Evolutionary conservation across 2,888 invertebrate species (phyloP), one percentile per base, ranked within the genome.

Genomic region (Macrophya annulata): DNA sequence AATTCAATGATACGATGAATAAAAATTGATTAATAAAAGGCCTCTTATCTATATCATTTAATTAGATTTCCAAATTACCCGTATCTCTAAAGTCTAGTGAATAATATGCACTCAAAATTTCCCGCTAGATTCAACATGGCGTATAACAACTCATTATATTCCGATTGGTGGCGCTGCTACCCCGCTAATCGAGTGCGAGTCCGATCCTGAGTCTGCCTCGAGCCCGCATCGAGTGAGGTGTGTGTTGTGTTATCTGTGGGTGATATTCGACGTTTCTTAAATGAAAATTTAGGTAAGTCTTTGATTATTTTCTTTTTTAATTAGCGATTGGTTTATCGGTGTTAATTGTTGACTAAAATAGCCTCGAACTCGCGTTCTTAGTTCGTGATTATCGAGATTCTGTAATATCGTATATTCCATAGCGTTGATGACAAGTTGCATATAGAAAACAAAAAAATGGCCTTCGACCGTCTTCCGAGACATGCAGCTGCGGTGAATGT

Each of bases 131-230:
- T 40, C 40, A 31, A 40, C 62, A 62, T 62, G 62, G 71, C 71
- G 71, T 9, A 37, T 12, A 62, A 62, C 25, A 25, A 62, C 25
- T 21, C 12, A 62, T 62, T 55, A 55, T 21, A 62, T 62, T 62
- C 62, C 62, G 62, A 62, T 62, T 62, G 72, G 72, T 85, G 84
- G 59, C 86, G 86, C 87, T 87, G 79, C 55, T 86, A 71, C 25
- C 37, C 25, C 68, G 68, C 17, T 31, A 68, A 82, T 48, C 65
- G 83, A 43, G 21, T 82, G 72, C 76, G 72, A 43, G 21, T 82
- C 79, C 68, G 72, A 85, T 85, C 77, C 85, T 89, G 91, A 92
- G 92, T 92, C 89, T 91, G 89, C 90, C 90, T 92, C 89, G 89
- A 87, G 86, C 90, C 89, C 88, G 89, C 89, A 88, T 89, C 88